phyloP scores from a whole-genome alignment of 2,113 vertebrate species.

The Plotosus lineatus region DNA sequence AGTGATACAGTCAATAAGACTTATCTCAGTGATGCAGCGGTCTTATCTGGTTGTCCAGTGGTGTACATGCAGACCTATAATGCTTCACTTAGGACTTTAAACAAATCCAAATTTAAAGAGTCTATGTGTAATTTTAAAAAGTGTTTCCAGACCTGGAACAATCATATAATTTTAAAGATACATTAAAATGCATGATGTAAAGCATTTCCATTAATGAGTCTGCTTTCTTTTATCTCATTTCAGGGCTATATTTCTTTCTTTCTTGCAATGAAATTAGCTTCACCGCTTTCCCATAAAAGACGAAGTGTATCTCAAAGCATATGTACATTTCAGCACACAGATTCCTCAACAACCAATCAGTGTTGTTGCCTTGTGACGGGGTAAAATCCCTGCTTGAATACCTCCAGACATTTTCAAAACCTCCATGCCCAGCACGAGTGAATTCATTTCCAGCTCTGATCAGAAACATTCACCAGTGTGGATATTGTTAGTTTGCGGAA shows the following conservation, averaged over 20 bases:
- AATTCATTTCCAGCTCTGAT: constrained; percentile 55
- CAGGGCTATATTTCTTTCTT: neutral
- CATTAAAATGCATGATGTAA: neutral
- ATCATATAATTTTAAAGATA: neutral
- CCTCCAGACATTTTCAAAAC: constrained; percentile 65
- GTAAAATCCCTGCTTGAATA: constrained; percentile 54
- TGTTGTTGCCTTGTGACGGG: neutral
- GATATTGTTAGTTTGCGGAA: constrained; percentile 8
- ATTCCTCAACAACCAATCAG: neutral
- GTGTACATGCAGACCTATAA: too few species aligned
- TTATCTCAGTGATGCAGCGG: too few species aligned
- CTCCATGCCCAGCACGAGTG: constrained; percentile 58
- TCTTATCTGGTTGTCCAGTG: too few species aligned
- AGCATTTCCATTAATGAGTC: neutral
- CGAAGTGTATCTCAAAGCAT: neutral
- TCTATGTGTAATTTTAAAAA: neutral
- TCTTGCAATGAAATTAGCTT: neutral
- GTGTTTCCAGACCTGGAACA: neutral
- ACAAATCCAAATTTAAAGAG: neutral
- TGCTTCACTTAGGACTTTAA: neutral
- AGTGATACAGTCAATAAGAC: too few species aligned
- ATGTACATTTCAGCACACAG: neutral
- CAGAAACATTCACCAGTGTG: constrained; percentile 33
- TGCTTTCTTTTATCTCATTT: neutral
- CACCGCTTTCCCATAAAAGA: neutral